Evolutionary conservation across 2,888 invertebrate genomes (phyloP), one percentile per base, ranked within the genome.

Genomic region (Watsonalla binaria): DNA sequence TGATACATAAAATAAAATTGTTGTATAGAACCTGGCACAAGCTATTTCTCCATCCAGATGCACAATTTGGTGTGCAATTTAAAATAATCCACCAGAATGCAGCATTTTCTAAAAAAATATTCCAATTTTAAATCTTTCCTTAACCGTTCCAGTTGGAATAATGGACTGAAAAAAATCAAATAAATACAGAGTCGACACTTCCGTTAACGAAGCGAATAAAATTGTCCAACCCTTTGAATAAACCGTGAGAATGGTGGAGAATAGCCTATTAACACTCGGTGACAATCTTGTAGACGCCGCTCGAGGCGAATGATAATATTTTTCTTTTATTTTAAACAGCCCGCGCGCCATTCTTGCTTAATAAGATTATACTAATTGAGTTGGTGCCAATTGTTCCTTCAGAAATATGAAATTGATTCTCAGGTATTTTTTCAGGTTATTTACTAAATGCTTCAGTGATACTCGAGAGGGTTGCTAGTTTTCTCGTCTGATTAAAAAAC

Each of bases 131-230:
- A 58, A 56, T 56, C 54, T 55, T 62, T 59, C 52, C 15, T 53
- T 62, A 52, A 49, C 62, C 61, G 58, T 64, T 63, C 63, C 61
- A 62, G 54, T 65, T 59, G 59, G 62, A 65, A 67, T 70, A 72
- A 72, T 70, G 69, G 68, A 76, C 76, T 73, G 60, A 76, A 82
- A 82, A n/a, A 82, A 80, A 74, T 79, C 68, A 71, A 75, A 78
- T 77, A 81, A 82, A 82, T 75, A 78, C 76, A 71, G 71, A 71
- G 68, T 70, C 72, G 75, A 72, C 74, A 68, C 69, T 72, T 68
- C 76, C 70, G 82, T 76, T 84, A 86, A 86, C 84, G 84, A 85
- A 84, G 81, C 78, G 80, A 82, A 86, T 82, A 84, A 84, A 85
- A 83, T 73, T 79, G 78, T 77, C 76, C 80, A 85, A 80, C 80